Percentiles rank a stretch among this genome's conserved stretches.
phyloP scores from a whole-genome alignment of 1,140 invertebrate genomes.

The Agraylea sexmaculata region DNA sequence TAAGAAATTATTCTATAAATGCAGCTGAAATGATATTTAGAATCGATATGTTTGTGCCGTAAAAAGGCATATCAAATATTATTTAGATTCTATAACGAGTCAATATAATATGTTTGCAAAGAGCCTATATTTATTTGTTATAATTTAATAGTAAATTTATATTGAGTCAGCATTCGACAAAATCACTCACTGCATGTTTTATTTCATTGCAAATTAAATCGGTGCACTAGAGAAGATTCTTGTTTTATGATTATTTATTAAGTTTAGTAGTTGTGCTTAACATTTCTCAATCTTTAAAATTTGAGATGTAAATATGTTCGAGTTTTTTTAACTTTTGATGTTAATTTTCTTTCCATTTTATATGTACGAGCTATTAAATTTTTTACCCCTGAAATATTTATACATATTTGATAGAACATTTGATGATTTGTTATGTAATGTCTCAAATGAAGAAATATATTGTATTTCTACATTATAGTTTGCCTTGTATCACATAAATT shows the following conservation, averaged over 20 bases:
- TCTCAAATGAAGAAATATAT: slow-evolving; percentile 10
- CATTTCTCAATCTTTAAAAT: slow-evolving; percentile 10
- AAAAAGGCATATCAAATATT: no score
- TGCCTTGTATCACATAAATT: slow-evolving; percentile 16
- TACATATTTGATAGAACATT: slow-evolving; percentile 6
- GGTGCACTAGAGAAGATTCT: no score
- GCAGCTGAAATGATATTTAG: no score
- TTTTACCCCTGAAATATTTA: slow-evolving; percentile 5
- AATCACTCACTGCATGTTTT: no score
- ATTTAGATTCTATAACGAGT: no score
- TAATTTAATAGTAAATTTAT: no score
- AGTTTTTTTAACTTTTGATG: slow-evolving; percentile 14
- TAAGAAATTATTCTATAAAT: no score
- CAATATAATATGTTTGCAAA: no score
- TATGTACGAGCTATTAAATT: background rate
- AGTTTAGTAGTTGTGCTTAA: slow-evolving; percentile 12
- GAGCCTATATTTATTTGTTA: no score
- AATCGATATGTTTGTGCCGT: no score
- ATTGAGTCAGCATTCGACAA: no score
- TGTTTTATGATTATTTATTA: slow-evolving; percentile 18
- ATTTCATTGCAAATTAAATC: no score
- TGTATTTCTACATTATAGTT: slow-evolving; percentile 16
- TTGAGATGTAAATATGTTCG: slow-evolving; percentile 17
- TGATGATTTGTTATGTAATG: slow-evolving; percentile 6
- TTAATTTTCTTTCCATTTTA: slow-evolving; percentile 7